These are phyloP conservation scores for Epistrophe eligans DNA, from an alignment of 2,888 invertebrate genomes.

Conservation along the genomic window DNA sequence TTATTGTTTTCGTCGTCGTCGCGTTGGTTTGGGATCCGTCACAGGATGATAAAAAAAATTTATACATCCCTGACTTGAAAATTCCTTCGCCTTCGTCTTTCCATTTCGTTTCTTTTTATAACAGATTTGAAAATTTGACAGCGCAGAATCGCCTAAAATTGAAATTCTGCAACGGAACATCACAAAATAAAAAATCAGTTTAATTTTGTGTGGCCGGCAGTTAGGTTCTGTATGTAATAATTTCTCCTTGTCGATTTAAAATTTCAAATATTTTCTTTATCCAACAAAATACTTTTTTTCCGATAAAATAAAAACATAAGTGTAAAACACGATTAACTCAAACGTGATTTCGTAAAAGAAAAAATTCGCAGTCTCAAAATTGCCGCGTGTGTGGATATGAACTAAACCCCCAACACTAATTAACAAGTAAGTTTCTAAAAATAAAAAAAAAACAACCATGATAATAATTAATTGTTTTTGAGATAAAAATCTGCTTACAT, in stretches of 20 bases:
- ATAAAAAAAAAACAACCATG: slow-evolving; percentile 12
- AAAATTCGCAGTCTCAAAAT: slow-evolving; percentile 6
- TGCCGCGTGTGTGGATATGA: slow-evolving; percentile 64
- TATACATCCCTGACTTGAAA: not conserved
- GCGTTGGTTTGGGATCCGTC: no score
- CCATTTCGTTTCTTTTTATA: slow-evolving; percentile 2
- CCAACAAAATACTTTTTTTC: not conserved
- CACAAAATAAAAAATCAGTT: slow-evolving; percentile 35
- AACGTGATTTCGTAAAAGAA: not conserved
- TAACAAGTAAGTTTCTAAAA: slow-evolving; percentile 65
- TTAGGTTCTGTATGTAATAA: not conserved
- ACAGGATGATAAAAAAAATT: no score
- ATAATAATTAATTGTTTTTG: slow-evolving; percentile 42
- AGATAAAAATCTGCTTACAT: slow-evolving; percentile 34
- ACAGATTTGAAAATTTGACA: slow-evolving; percentile 19
- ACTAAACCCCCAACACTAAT: slow-evolving; percentile 39
- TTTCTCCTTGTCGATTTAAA: slow-evolving; percentile 10
- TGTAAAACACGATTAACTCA: not conserved
- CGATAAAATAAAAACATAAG: not conserved
- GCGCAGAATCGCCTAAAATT: slow-evolving; percentile 16
- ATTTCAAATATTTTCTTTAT: slow-evolving; percentile 4
- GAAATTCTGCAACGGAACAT: slow-evolving; percentile 21
- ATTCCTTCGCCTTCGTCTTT: not conserved
- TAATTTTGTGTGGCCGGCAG: slow-evolving; percentile 31
- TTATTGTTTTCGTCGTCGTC: no score